phyloP scores from a whole-genome alignment of 1,140 invertebrate genomes.

The Scaptomyza pallida region DNA sequence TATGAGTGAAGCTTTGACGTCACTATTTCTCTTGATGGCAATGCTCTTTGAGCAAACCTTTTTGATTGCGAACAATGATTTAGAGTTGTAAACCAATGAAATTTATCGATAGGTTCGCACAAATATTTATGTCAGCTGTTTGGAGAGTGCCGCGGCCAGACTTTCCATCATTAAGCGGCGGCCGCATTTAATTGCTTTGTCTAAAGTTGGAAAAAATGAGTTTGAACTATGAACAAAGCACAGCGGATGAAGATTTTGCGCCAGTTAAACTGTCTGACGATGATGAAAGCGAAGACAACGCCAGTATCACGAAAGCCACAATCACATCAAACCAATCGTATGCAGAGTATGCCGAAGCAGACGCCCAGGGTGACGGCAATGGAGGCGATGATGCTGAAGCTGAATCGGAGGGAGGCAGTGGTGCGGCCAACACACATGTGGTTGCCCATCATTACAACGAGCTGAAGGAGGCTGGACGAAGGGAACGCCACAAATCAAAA shows the following conservation, averaged over 20 bases:
- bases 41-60: neutral
- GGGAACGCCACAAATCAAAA: slow-evolving; percentile 91
- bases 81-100: neutral
- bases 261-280: slow-evolving; percentile 55
- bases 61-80: neutral
- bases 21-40: neutral
- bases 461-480: slow-evolving; percentile 91
- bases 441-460: slow-evolving; percentile 95
- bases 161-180: slow-evolving; percentile 27
- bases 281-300: slow-evolving; percentile 50
- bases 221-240: slow-evolving; percentile 59
- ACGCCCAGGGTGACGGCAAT: neutral
- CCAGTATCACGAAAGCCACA: slow-evolving; percentile 8
- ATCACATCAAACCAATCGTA: neutral
- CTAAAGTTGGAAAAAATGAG: slow-evolving; percentile 49
- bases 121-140: slow-evolving; percentile 30
- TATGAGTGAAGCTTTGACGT: neutral
- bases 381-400: slow-evolving; percentile 7
- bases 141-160: slow-evolving; percentile 17
- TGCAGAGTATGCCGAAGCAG: slow-evolving; percentile 2
- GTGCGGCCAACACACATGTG: slow-evolving; percentile 85
- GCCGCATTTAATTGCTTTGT: slow-evolving; percentile 13
- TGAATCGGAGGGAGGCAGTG: slow-evolving; percentile 6
- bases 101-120: slow-evolving; percentile 26
- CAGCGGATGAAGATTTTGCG: slow-evolving; percentile 42